Base-by-base conservation (phyloP, 2,888 invertebrate species). In the Volucella zonaria region DNA sequence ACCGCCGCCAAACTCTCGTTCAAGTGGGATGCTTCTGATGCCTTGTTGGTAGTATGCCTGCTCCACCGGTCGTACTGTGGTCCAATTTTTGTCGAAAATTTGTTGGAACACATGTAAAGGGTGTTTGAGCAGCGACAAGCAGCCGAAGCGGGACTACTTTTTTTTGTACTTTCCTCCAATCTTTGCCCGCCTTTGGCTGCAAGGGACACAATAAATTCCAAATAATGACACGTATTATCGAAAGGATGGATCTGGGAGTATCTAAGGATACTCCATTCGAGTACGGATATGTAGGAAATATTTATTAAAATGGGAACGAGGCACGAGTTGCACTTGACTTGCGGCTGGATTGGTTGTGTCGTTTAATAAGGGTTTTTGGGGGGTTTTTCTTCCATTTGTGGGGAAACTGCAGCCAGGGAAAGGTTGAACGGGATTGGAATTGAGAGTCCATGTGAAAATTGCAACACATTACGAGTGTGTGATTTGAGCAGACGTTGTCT, bases 161-260 rank as follows among this genome's bases (percentile, higher is more conserved):
- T 64, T 52, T 15, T 23, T 68, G 43, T 42, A 14, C 8, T 2
- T 45, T 40, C n/a, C 23, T 9, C 23, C 54, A 8, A 31, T 54
- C 38, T 51, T 40, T 62, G 2, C 6, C 42, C 56, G 54, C 43
- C 54, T 49, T 49, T 70, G 47, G 75, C 75, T 75, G 52, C 54
- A 85, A 76, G 76, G 85, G 64, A 68, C 62, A 73, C 71, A 81
- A 85, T 85, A 85, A 85, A 85, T 85, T 81, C 18, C 62, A 23
- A 81, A 81, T 85, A 81, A 81, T 81, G 85, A 73, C 68, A 81
- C 68, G 71, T 73, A 81, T 81, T 85, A 85, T 81, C 85, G 61
- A 54, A 67, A 76, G 83, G 83, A 80, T 75, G 80, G 40, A 79
- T 83, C 83, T 74, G 8, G 31, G 14, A 47, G 56, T 61, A 42